These are phyloP conservation scores for Sebastiscus tertius DNA, from an alignment of 2,797 vertebrate species.

Conservation along the genomic window DNA sequence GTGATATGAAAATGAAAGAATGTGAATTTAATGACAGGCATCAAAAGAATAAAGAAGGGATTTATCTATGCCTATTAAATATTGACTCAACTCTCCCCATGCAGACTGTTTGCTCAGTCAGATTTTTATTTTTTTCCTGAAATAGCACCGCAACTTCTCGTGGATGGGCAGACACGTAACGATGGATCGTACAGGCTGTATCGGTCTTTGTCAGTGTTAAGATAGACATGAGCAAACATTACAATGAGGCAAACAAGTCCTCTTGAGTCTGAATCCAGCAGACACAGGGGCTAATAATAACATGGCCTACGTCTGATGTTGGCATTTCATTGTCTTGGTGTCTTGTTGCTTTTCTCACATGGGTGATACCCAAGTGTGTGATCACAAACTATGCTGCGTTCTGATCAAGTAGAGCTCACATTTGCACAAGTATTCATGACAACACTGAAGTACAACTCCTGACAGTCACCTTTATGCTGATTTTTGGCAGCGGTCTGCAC, in stretches of 20 bases:
- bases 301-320: neutral
- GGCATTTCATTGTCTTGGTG: neutral
- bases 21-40: constrained; percentile 19
- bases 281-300: neutral
- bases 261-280: neutral
- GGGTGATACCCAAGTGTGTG: neutral
- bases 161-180: neutral
- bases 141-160: neutral
- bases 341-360: neutral
- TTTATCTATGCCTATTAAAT: constrained; percentile 18
- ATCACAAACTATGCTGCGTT: neutral
- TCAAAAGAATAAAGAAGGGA: constrained; percentile 8
- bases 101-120: neutral
- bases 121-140: neutral
- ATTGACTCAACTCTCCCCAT: neutral
- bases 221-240: neutral
- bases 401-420: constrained; percentile 9
- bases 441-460: neutral
- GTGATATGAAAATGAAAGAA: neutral
- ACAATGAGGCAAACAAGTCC: neutral
- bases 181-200: neutral
- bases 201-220: neutral
- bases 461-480: neutral
- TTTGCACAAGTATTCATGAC: constrained; percentile 9
- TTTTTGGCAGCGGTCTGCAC: neutral